Conservation (phyloP, 2,113 vertebrate species). For the Oncorhynchus masou region DNA sequence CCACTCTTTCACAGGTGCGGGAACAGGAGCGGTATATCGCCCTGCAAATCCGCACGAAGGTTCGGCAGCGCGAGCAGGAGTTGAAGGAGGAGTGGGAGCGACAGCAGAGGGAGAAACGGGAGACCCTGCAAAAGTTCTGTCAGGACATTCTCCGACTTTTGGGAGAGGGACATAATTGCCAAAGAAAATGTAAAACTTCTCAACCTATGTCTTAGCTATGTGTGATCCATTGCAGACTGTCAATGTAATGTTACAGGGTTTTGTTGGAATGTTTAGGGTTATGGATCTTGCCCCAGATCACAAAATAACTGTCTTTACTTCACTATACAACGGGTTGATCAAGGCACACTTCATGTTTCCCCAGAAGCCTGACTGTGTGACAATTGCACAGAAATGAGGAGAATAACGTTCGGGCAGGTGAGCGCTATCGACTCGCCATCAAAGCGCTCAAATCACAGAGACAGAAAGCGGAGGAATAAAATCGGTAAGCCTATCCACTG, state of each 20-base stretch:
- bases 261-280: too few species aligned
- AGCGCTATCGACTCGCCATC: conserved; percentile 82
- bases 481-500: conserved; percentile 68
- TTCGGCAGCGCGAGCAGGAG: conserved; percentile 78
- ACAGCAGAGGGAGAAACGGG: conserved; percentile 78
- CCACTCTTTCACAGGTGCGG: conserved; percentile 78
- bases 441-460: conserved; percentile 81
- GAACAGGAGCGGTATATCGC: conserved; percentile 88
- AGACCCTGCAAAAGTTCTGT: conserved; percentile 78
- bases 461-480: conserved; percentile 71
- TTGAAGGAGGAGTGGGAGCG: conserved; percentile 82
- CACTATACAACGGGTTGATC: background rate
- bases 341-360: background rate
- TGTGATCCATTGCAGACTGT: background rate
- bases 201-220: background rate
- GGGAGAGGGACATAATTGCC: conserved; percentile 85
- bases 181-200: conserved; percentile 82
- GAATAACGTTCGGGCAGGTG: conserved; percentile 80
- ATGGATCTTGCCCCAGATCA: too few species aligned
- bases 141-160: conserved; percentile 79
- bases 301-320: background rate
- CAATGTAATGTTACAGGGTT: too few species aligned
- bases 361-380: conserved; percentile 77
- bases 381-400: conserved; percentile 74
- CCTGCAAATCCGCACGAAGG: conserved; percentile 79